phyloP scores from a whole-genome alignment of 1,140 invertebrate species.

The Colletes latitarsis region DNA sequence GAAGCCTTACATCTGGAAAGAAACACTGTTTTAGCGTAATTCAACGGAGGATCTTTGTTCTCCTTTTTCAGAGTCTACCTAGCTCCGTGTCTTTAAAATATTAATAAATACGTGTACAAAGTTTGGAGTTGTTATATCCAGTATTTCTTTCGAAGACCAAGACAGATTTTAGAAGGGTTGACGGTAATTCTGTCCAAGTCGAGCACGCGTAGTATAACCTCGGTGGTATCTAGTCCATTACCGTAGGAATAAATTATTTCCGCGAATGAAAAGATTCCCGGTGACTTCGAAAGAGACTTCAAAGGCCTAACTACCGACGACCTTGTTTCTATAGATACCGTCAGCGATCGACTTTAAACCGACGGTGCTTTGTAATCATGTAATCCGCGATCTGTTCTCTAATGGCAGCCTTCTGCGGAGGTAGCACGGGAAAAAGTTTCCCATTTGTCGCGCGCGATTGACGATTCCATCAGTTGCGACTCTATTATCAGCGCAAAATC shows the following conservation, averaged over 20 bases:
- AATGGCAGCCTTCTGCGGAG: background rate
- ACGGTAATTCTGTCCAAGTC: background rate
- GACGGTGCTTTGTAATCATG: constrained; percentile 20
- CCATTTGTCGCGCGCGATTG: background rate
- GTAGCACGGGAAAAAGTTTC: background rate
- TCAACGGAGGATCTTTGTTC: too few species aligned
- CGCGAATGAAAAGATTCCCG: background rate
- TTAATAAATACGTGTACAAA: too few species aligned
- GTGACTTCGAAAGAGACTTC: constrained; percentile 9
- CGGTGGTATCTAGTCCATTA: constrained; percentile 11
- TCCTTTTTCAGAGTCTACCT: too few species aligned
- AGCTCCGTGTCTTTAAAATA: too few species aligned
- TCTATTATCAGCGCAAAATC: too few species aligned
- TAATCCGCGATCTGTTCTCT: constrained; percentile 1
- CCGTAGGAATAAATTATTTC: constrained; percentile 30
- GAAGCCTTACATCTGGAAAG: background rate
- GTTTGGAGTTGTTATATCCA: too few species aligned
- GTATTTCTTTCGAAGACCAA: too few species aligned
- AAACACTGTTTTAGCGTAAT: background rate
- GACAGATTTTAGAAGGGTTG: too few species aligned
- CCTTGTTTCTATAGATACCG: constrained; percentile 36
- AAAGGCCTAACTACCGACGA: constrained; percentile 10
- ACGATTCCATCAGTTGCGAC: background rate
- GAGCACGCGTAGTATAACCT: background rate
- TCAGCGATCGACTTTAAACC: background rate